Conservation (phyloP, 2,113 vertebrate species). For the Channa argus region DNA sequence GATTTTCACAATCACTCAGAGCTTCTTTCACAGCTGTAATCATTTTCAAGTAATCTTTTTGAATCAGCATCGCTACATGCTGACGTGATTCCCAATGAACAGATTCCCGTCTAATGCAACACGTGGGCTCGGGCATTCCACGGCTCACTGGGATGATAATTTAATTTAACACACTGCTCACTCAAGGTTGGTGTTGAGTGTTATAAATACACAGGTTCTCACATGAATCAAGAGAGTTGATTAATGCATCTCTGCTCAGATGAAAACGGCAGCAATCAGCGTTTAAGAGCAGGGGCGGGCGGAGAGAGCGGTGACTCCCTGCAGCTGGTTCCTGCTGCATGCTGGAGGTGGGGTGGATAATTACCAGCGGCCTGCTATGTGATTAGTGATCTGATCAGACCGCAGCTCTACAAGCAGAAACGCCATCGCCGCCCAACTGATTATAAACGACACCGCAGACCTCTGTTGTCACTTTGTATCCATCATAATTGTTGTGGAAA, state of each 20-base stretch:
- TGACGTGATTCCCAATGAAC: conserved; percentile 23
- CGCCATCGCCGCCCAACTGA: conserved; percentile 53
- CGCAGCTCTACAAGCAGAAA: conserved; percentile 32
- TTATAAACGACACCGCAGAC: conserved; percentile 72
- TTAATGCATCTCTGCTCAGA: conserved; percentile 49
- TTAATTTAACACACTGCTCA: conserved; percentile 55
- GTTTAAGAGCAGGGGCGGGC: conserved; percentile 15
- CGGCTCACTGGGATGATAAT: conserved; percentile 44
- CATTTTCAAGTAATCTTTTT: conserved; percentile 20
- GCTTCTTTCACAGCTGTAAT: neutral
- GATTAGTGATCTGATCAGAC: conserved; percentile 74
- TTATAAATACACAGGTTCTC: conserved; percentile 48
- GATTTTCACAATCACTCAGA: conserved; percentile 7
- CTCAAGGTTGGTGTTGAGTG: conserved; percentile 59
- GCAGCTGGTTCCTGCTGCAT: conserved; percentile 37
- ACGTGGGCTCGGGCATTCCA: conserved; percentile 12
- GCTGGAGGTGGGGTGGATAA: conserved; percentile 63
- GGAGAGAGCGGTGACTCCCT: conserved; percentile 7
- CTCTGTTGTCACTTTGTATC: conserved; percentile 74
- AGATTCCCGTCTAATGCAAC: conserved; percentile 30
- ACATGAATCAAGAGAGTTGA: conserved; percentile 51
- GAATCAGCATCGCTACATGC: conserved; percentile 12
- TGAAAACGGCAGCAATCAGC: conserved; percentile 47
- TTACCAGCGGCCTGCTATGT: conserved; percentile 57
- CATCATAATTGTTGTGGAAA: conserved; percentile 62